A percentile compares a stretch with the other conserved stretches of the same genome.
phyloP scores from a whole-genome alignment of 2,113 vertebrate genomes.

The Erythrocercus mccallii region DNA sequence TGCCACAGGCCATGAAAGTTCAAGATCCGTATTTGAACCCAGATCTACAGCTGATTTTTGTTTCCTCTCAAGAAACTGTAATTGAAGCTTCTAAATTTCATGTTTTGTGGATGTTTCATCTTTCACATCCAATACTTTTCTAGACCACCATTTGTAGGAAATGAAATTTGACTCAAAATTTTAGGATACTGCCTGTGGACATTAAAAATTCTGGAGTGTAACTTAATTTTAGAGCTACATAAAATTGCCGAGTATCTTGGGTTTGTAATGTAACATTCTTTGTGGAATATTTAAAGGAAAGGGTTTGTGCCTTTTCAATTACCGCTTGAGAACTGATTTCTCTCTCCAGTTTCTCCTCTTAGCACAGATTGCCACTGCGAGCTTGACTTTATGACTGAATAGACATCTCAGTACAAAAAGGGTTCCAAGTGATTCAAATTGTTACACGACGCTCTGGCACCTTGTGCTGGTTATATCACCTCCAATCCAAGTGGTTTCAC shows the following conservation, averaged over 20 bases:
- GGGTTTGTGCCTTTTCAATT: neutral
- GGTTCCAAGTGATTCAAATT: constrained; percentile 12
- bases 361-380: neutral
- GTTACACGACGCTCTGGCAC: constrained; percentile 26
- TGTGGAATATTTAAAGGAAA: neutral
- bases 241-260: neutral
- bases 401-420: neutral
- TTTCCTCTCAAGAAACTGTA: neutral
- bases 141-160: neutral
- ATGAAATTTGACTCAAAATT: neutral
- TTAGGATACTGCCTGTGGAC: neutral
- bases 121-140: neutral
- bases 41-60: neutral
- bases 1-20: neutral
- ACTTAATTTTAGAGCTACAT: neutral
- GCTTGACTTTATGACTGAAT: constrained; percentile 17
- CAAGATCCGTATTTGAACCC: neutral
- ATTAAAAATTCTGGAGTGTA: neutral
- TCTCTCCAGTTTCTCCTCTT: neutral
- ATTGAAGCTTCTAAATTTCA: neutral
- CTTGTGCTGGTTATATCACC: constrained; percentile 22
- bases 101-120: neutral
- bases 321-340: neutral
- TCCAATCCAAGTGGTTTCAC: constrained; percentile 6
- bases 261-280: neutral